A percentile compares a stretch with the other conserved stretches of the same genome.
phyloP scores from a whole-genome alignment of 2,888 invertebrate genomes.

The Oscheius sp. region DNA sequence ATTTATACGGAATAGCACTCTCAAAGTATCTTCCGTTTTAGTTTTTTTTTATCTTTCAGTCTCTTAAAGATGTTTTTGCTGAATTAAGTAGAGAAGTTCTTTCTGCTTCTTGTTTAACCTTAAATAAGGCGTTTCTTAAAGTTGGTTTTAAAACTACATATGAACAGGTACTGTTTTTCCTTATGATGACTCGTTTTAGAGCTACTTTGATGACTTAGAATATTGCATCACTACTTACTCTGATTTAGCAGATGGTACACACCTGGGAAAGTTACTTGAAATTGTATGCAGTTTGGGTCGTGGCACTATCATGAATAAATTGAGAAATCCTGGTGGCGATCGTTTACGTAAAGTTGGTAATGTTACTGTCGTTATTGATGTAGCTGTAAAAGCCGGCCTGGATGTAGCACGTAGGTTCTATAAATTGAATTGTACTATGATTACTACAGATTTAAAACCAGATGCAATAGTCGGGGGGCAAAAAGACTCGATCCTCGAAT shows the following conservation, averaged over 20 bases:
- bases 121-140: conserved; percentile 37
- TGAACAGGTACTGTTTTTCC: conserved; percentile 26
- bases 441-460: conserved; percentile 28
- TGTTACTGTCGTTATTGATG: conserved; percentile 38
- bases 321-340: conserved; percentile 47
- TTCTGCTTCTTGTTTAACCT: conserved; percentile 34
- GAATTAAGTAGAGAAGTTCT: conserved; percentile 41
- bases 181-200: conserved; percentile 7
- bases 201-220: conserved; percentile 47
- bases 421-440: no score
- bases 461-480: conserved; percentile 40
- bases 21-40: conserved; percentile 21
- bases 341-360: conserved; percentile 49
- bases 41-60: background rate
- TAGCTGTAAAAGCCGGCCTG: conserved; percentile 29
- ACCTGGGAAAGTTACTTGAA: conserved; percentile 36
- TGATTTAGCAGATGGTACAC: conserved; percentile 43
- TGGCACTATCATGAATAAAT: conserved; percentile 25
- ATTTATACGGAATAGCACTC: conserved; percentile 35
- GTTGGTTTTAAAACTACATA: conserved; percentile 37
- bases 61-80: conserved; percentile 37
- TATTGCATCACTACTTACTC: conserved; percentile 38
- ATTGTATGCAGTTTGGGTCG: conserved; percentile 6
- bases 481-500: conserved; percentile 35
- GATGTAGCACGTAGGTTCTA: conserved; percentile 24